phyloP scores from a whole-genome alignment of 2,113 vertebrate genomes.

The Stigmatopora nigra region DNA sequence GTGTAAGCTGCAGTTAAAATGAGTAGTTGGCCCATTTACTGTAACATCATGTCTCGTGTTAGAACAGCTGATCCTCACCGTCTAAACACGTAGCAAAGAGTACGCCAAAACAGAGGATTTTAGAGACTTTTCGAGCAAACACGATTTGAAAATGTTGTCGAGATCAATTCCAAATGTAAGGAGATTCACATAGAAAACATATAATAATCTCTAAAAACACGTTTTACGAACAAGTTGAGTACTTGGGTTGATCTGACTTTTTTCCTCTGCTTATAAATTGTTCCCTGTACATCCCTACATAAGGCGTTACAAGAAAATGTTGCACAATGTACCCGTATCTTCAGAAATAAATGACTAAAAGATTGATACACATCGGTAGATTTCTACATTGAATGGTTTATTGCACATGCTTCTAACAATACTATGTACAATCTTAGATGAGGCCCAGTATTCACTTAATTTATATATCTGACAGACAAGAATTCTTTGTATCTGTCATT shows the following conservation, averaged over 20 bases:
- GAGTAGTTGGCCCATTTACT: not conserved
- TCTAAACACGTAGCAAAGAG: not conserved
- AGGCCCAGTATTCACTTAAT: too few species aligned
- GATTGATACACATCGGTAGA: too few species aligned
- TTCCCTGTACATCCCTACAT: not conserved
- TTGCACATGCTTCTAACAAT: too few species aligned
- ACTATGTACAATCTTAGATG: too few species aligned
- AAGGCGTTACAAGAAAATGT: too few species aligned
- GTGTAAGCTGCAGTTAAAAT: not conserved
- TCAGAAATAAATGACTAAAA: too few species aligned
- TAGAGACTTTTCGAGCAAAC: not conserved
- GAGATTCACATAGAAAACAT: not conserved
- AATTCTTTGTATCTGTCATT: too few species aligned
- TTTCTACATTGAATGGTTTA: too few species aligned
- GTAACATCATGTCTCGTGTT: not conserved
- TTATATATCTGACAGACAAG: too few species aligned
- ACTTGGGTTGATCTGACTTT: not conserved
- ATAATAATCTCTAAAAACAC: not conserved
- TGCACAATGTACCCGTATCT: not conserved
- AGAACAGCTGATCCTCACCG: constrained; percentile 3
- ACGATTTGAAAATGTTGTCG: constrained; percentile 3
- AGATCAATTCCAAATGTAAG: constrained; percentile 5
- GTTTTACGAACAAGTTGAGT: not conserved
- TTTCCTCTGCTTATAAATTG: not conserved
- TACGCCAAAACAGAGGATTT: not conserved